Percentiles rank a stretch among this genome's conserved stretches.
phyloP scores from a whole-genome alignment of 2,888 invertebrate genomes.

The Catocala sponsa region DNA sequence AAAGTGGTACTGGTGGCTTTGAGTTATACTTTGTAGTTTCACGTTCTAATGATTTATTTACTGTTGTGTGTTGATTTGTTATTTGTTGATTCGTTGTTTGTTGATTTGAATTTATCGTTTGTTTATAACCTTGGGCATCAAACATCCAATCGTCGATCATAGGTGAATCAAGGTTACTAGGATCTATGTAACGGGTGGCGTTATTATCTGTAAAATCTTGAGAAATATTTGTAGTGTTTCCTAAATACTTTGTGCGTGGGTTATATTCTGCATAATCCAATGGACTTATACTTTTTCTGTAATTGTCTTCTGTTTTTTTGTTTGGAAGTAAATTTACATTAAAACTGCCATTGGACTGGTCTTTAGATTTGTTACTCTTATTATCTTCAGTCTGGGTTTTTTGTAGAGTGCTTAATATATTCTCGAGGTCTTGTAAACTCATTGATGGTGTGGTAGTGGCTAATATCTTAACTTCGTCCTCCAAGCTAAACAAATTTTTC shows the following conservation, averaged over 20 bases:
- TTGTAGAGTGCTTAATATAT: conserved; percentile 68
- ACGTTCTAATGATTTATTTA: background rate
- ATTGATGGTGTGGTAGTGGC: conserved; percentile 62
- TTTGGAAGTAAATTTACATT: conserved; percentile 68
- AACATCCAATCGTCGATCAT: conserved; percentile 5
- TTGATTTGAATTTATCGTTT: background rate
- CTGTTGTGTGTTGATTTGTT: background rate
- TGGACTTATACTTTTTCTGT: conserved; percentile 11
- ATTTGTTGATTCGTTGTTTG: background rate
- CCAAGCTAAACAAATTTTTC: conserved; percentile 67
- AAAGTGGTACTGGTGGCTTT: background rate
- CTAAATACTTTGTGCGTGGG: conserved; percentile 1
- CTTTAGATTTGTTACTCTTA: conserved; percentile 25
- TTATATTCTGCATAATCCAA: conserved; percentile 9
- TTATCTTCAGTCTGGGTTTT: conserved; percentile 38
- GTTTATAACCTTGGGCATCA: background rate
- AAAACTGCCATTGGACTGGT: conserved; percentile 51
- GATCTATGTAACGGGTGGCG: background rate
- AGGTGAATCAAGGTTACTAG: background rate
- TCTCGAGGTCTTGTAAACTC: conserved; percentile 74
- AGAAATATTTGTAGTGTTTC: background rate
- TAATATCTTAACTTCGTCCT: conserved; percentile 71
- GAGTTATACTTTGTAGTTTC: background rate
- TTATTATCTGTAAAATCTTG: background rate
- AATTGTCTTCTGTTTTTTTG: conserved; percentile 13